Evolutionary conservation across 2,797 vertebrate genomes (phyloP).

Genomic region (Silurus aristotelis): DNA sequence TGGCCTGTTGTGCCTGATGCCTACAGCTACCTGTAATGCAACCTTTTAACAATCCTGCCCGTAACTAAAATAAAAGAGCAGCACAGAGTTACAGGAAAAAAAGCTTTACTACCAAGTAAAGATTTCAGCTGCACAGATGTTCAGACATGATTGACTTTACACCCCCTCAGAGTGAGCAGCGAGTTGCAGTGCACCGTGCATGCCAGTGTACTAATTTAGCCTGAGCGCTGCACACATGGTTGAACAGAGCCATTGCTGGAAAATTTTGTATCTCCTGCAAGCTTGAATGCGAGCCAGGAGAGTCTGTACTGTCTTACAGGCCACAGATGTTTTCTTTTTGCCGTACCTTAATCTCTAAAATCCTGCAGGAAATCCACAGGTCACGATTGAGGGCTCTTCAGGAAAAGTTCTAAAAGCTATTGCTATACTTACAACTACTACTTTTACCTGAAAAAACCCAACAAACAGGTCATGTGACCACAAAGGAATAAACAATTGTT

Average conservation of each 20-base stretch:
- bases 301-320: conserved; percentile 38
- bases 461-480: neutral
- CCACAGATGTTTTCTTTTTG: conserved; percentile 40
- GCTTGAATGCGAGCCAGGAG: conserved; percentile 54
- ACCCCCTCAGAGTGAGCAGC: neutral
- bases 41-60: neutral
- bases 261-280: conserved; percentile 46
- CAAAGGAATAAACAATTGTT: neutral
- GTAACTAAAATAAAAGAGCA: neutral
- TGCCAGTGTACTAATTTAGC: conserved; percentile 25
- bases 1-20: neutral
- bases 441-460: neutral
- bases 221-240: conserved; percentile 26
- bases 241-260: conserved; percentile 52
- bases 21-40: neutral
- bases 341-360: conserved; percentile 22
- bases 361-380: conserved; percentile 32
- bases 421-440: neutral
- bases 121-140: conserved; percentile 20
- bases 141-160: conserved; percentile 14
- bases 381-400: conserved; percentile 22
- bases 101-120: conserved; percentile 5
- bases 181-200: neutral
- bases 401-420: conserved; percentile 13
- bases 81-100: neutral